Evolutionary conservation across 2,797 vertebrate genomes (phyloP).

Genomic region (Erpetoichthys calabaricus): DNA sequence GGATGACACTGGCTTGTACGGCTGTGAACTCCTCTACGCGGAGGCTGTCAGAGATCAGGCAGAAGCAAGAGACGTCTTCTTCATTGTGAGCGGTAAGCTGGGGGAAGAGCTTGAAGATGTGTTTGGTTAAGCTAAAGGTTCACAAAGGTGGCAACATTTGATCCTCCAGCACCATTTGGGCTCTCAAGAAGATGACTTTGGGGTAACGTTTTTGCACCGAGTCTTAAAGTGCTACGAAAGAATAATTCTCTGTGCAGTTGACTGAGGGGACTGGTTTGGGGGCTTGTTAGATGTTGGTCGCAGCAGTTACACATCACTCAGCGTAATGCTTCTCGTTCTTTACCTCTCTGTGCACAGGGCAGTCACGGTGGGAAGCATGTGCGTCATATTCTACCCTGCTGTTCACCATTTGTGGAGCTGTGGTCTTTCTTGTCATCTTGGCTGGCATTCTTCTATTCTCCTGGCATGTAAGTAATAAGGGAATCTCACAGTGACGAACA

Average conservation of each 20-base stretch:
- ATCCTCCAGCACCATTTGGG: too few relatives aligned
- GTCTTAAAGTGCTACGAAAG: too few relatives aligned
- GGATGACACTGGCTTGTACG: constrained; percentile 40
- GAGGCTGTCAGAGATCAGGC: neutral
- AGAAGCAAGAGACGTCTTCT: constrained; percentile 30
- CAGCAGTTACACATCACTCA: too few relatives aligned
- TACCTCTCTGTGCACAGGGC: constrained; percentile 16
- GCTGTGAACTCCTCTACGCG: constrained; percentile 31
- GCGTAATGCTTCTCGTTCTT: neutral
- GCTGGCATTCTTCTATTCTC: constrained; percentile 15
- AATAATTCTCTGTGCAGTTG: too few relatives aligned
- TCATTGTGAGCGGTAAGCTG: constrained; percentile 24
- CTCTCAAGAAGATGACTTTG: too few relatives aligned
- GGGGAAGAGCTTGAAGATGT: too few relatives aligned
- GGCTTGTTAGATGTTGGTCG: neutral
- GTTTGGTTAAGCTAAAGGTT: too few relatives aligned
- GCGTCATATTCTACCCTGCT: constrained; percentile 32
- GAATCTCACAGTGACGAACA: neutral
- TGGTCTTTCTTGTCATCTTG: constrained; percentile 28
- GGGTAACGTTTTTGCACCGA: too few relatives aligned
- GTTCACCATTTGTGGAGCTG: constrained; percentile 35
- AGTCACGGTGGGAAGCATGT: constrained; percentile 24
- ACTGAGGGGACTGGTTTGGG: too few relatives aligned
- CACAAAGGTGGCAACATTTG: too few relatives aligned
- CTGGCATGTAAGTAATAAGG: constrained; percentile 31